Evolutionary conservation across 2,888 invertebrate genomes (phyloP), one percentile per base, ranked within the genome.

Genomic region (Cosmopolites sordidus): DNA sequence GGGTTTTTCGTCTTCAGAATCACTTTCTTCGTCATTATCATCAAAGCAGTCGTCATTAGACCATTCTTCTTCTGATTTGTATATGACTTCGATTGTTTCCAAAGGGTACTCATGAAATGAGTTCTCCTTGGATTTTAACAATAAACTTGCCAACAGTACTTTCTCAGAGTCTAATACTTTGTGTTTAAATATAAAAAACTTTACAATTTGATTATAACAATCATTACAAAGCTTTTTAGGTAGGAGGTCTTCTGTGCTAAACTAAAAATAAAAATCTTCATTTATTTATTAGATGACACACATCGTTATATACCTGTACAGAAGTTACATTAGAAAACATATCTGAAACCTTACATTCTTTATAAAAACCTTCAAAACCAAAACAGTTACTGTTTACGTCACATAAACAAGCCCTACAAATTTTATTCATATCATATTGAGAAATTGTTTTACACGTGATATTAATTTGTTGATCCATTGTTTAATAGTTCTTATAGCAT

Each of bases 301-400:
- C 8, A 52, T 14, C 12, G 16, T 12, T 6, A 12, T 33, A 12
- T 48, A 51, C 55, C 55, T 51, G 16, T 8, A 51, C 39, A 12
- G 55, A 55, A 39, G 45, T 47, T 9, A 52, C 48, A 42, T 56
- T 56, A 30, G 42, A 30, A 33, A 51, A 56, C 27, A 56, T 52
- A 37, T 56, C 56, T 8, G 48, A 11, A 29, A 56, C 22, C 30
- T 45, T 51, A 15, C 16, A 33, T n/a, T 51, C 51, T 9, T 48
- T 29, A 48, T 56, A 56, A 38, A 33, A 48, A 8, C 48, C 46
- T 45, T 48, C 52, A 18, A 56, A 33, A 22, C 33, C 48, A 45
- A 56, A 56, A 41, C 42, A 47, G 15, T 51, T 45, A 6, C 15
- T 41, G 43, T 50, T 14, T 5, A 50, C 43, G 16, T 41, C 45